A percentile compares a stretch with the other conserved stretches of the same genome.
phyloP scores from a whole-genome alignment of 2,888 invertebrate species.

The Agrotis segetum region DNA sequence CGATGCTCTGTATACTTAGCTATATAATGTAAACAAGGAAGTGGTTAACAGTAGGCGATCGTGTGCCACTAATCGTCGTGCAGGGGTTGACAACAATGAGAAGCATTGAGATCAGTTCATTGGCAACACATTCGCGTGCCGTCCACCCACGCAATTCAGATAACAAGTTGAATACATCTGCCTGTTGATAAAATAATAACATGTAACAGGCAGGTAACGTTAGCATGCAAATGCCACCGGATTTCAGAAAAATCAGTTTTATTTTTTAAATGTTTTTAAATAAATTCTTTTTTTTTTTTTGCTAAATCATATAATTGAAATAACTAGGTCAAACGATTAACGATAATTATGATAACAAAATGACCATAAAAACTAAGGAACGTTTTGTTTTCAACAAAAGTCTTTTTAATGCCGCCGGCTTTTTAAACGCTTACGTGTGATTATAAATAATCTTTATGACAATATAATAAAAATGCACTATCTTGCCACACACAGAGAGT shows the following conservation, averaged over 20 bases:
- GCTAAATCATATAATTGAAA: not conserved
- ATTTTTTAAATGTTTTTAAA: not conserved
- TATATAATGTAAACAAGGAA: constrained; percentile 84
- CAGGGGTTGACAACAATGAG: constrained; percentile 85
- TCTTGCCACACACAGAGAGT: constrained; percentile 51
- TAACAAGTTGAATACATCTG: constrained; percentile 90
- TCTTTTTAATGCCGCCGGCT: constrained; percentile 34
- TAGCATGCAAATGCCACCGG: constrained; percentile 57
- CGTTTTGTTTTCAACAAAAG: constrained; percentile 20
- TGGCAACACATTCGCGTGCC: constrained; percentile 79
- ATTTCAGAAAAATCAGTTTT: constrained; percentile 14
- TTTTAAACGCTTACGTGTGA: constrained; percentile 40
- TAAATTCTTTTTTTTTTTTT: not conserved
- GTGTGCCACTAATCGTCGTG: constrained; percentile 77
- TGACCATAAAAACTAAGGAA: constrained; percentile 9
- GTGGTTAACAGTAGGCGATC: constrained; percentile 75
- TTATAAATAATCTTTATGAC: constrained; percentile 50
- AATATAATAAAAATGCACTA: constrained; percentile 48
- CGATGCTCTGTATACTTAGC: constrained; percentile 69
- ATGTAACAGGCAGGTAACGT: constrained; percentile 72
- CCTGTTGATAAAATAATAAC: constrained; percentile 80
- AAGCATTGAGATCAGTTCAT: constrained; percentile 85
- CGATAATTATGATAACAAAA: constrained; percentile 17
- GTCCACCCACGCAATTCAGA: constrained; percentile 87
- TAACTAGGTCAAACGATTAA: constrained; percentile 28